Percentiles rank a stretch among this genome's conserved stretches.
phyloP scores from a whole-genome alignment of 2,113 vertebrate species.

The Leptobrachium ailaonicum region DNA sequence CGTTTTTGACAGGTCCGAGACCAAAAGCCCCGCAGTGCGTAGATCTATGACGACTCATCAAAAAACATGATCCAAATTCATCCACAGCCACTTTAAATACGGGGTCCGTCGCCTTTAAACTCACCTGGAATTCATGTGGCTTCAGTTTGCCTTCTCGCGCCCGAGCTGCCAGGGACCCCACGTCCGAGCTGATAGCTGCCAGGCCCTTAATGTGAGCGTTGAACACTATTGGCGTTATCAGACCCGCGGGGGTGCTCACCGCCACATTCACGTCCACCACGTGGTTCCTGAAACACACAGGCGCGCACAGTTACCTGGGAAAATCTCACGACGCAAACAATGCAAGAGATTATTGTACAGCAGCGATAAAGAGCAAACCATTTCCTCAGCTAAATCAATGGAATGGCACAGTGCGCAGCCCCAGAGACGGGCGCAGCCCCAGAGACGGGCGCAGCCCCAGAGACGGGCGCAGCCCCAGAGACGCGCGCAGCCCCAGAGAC shows the following conservation, averaged over 20 bases:
- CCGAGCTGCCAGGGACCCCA: slow-evolving; percentile 78
- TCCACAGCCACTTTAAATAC: too few species aligned
- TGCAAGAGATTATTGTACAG: background rate
- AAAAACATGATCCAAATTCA: too few species aligned
- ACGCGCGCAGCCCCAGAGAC: too few species aligned
- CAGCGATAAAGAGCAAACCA: too few species aligned
- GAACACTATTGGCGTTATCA: slow-evolving; percentile 97
- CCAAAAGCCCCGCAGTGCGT: too few species aligned
- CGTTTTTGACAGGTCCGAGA: too few species aligned
- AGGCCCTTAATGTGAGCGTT: slow-evolving; percentile 93
- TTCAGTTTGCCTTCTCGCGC: slow-evolving; percentile 94
- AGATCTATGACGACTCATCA: too few species aligned
- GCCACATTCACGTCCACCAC: slow-evolving; percentile 92
- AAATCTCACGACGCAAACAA: background rate
- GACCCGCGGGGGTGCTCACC: slow-evolving; percentile 88
- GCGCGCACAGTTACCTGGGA: background rate
- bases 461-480: too few species aligned
- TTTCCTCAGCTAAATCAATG: too few species aligned
- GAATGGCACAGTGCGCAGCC: too few species aligned
- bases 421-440: too few species aligned
- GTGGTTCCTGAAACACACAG: slow-evolving; percentile 80
- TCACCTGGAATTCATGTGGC: slow-evolving; percentile 95
- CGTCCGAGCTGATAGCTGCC: slow-evolving; percentile 82
- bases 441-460: too few species aligned
- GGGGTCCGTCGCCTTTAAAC: background rate